Conservation (phyloP, 2,797 vertebrate genomes). For the Eulemur albifrons region DNA sequence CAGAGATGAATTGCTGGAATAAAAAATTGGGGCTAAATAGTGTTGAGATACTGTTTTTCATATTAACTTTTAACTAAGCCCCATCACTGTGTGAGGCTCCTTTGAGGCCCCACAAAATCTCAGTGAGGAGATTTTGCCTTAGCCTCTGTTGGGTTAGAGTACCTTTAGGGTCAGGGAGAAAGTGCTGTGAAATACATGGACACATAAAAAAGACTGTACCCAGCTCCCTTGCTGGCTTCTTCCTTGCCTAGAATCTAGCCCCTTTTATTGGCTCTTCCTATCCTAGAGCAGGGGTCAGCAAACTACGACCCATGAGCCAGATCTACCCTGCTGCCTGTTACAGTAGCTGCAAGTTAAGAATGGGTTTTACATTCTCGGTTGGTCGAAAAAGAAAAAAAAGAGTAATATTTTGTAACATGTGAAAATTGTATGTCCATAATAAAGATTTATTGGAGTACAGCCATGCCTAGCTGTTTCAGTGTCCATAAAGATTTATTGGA, state of each 20-base stretch:
- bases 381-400: not conserved
- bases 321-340: not conserved
- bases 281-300: not conserved
- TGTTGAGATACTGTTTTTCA: not conserved
- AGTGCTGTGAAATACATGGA: not conserved
- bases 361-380: conserved; percentile 7
- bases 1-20: not conserved
- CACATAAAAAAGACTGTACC: not conserved
- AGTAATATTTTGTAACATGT: not conserved
- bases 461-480: not conserved
- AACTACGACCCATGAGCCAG: not conserved
- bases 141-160: not conserved
- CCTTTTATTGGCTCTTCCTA: not conserved
- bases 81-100: not conserved
- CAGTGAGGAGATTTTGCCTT: not conserved
- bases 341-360: not conserved
- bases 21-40: not conserved
- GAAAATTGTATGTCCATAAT: not conserved
- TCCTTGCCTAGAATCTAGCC: not conserved
- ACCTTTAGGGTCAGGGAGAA: not conserved
- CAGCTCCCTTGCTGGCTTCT: not conserved
- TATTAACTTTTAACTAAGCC: not conserved
- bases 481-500: not conserved
- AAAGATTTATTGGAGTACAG: not conserved
- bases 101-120: not conserved